Evolutionary conservation across 2,797 vertebrate genomes (phyloP).

Genomic region (Lycodopsis pacificus): DNA sequence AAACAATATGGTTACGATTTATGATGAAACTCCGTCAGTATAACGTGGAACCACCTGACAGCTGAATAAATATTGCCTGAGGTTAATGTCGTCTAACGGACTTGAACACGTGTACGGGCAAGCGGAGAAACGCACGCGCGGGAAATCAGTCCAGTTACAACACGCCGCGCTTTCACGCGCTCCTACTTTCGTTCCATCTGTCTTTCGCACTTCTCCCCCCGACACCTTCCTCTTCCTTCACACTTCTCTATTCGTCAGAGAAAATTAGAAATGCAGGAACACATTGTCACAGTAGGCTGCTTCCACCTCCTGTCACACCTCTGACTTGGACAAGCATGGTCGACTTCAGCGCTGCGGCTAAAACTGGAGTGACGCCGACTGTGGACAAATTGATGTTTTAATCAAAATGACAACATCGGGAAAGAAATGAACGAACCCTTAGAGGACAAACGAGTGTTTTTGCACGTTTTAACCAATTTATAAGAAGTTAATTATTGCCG

Average conservation of each 20-base stretch:
- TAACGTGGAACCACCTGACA: conserved; percentile 41
- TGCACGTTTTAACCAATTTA: background rate
- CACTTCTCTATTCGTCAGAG: conserved; percentile 61
- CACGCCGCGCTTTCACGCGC: conserved; percentile 35
- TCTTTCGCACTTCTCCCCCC: conserved; percentile 71
- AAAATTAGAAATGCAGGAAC: conserved; percentile 77
- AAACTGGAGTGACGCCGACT: conserved; percentile 20
- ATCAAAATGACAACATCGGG: conserved; percentile 7
- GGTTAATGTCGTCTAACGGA: conserved; percentile 63
- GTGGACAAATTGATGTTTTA: conserved; percentile 4
- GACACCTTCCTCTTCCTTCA: conserved; percentile 69
- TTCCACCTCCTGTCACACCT: conserved; percentile 74
- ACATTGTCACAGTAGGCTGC: conserved; percentile 75
- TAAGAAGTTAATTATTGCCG: background rate
- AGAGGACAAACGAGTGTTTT: background rate
- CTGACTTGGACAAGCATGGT: conserved; percentile 61
- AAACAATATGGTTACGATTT: conserved; percentile 35
- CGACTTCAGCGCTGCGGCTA: conserved; percentile 14
- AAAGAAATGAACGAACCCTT: background rate
- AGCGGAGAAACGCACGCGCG: conserved; percentile 37
- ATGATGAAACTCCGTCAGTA: conserved; percentile 7
- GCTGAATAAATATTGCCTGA: conserved; percentile 60
- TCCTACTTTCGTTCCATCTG: conserved; percentile 64
- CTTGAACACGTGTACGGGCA: conserved; percentile 36
- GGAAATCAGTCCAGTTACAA: conserved; percentile 68